phyloP scores from a whole-genome alignment of 1,140 invertebrate genomes.

The Limonius californicus region DNA sequence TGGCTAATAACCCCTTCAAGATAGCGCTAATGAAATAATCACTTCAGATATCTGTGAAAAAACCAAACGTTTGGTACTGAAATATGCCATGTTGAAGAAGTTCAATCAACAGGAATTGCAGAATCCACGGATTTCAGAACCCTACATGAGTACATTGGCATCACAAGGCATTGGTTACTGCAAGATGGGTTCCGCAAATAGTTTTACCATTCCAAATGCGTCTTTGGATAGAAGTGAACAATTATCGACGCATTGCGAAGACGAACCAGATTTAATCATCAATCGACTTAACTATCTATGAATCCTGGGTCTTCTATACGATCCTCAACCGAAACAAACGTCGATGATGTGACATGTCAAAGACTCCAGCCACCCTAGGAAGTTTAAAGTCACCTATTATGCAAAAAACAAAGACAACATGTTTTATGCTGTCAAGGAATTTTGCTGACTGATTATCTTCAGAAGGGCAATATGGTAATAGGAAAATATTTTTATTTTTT shows the following conservation, averaged over 20 bases:
- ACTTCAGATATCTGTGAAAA: neutral
- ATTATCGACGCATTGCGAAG: neutral
- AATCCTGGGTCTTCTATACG: neutral
- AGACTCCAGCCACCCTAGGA: neutral
- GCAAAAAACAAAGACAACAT: too few relatives aligned
- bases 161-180: too few relatives aligned
- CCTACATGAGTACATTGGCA: neutral
- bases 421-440: too few relatives aligned
- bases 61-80: neutral
- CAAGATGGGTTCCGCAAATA: neutral
- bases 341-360: neutral
- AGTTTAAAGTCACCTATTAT: too few relatives aligned
- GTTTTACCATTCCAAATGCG: neutral
- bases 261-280: neutral
- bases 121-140: neutral
- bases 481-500: too few relatives aligned
- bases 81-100: neutral
- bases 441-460: too few relatives aligned
- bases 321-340: neutral
- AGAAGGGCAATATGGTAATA: too few relatives aligned
- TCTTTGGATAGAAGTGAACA: neutral
- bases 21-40: neutral
- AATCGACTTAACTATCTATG: neutral
- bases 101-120: neutral
- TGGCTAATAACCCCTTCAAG: neutral